Base-by-base conservation (phyloP, 1,140 invertebrate species). In the Halyomorpha halys region DNA sequence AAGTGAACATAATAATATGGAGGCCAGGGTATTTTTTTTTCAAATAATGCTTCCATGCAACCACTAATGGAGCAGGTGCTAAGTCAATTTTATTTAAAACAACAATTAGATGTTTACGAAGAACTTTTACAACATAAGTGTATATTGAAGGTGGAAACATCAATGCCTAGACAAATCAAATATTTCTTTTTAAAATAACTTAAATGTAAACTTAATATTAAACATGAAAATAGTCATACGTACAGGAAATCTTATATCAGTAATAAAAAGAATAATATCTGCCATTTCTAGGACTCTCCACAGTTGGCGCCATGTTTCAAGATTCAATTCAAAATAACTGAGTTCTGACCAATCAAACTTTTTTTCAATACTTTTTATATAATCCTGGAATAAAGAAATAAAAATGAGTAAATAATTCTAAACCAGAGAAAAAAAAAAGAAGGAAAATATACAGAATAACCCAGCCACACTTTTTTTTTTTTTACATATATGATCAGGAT, bases 21-120 rank as follows among this genome's bases (percentile, higher is more conserved):
- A 95, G 71, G 49, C 83, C 79, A 0, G 90, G 90, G 75, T 86
- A 96, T 23, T 79, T 79, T 0, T 73, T 68, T 9, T 77, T 74
- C 59, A 97, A 87, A 73, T 93, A 94, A 56, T 87, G 73, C 71
- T 86, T 86, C 94, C 94, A 97, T 0, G 92, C 93, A 0, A 90
- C 79, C 19, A 94, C 90, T 39, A 94, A 76, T 1, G 83, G 72
- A 0, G 91, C 79, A 18, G 90, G 86, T 13, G 87, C 88, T 63
- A 97, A 75, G 77, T 97, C 94, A 56, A 95, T 85, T 78, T 98
- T 98, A 72, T 97, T 97, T 15, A 97, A 76, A 0, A 97, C 83
- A 34, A 97, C 71, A 66, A 97, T 89, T 73, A 95, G 85, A 44
- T 86, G 79, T 74, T 94, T 94, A 8, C 85, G 82, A 21, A 92